phyloP scores from a whole-genome alignment of 2,113 vertebrate species.

The Euleptes europaea region DNA sequence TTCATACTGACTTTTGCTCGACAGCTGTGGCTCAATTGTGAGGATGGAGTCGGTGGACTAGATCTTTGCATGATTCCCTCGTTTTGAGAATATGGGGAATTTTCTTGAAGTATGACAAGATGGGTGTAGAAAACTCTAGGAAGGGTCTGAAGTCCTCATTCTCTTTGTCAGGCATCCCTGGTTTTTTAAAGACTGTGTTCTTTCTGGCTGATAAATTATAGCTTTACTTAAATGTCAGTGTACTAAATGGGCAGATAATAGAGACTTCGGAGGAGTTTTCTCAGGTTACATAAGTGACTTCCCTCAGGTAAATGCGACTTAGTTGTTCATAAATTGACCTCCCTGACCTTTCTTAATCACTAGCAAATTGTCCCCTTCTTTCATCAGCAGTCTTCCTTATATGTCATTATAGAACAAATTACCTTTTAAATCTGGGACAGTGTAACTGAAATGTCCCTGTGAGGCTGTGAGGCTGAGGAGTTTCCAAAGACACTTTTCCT shows the following conservation, averaged over 20 bases:
- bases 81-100: background rate
- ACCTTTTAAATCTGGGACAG: slow-evolving; percentile 49
- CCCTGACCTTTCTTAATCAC: slow-evolving; percentile 87
- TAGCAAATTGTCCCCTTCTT: slow-evolving; percentile 85
- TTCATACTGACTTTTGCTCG: too few relatives aligned
- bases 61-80: background rate
- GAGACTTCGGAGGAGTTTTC: slow-evolving; percentile 72
- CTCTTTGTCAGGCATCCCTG: background rate
- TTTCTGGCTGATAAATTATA: slow-evolving; percentile 47
- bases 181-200: slow-evolving; percentile 11
- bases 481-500: background rate
- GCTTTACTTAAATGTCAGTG: slow-evolving; percentile 68
- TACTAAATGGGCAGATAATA: slow-evolving; percentile 57
- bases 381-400: slow-evolving; percentile 50
- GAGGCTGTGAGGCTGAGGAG: slow-evolving; percentile 19
- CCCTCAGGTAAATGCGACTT: slow-evolving; percentile 85
- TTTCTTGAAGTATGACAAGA: background rate
- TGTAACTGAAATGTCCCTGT: slow-evolving; percentile 43
- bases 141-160: slow-evolving; percentile 10
- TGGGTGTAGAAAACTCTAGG: background rate
- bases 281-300: slow-evolving; percentile 74
- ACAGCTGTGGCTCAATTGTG: background rate
- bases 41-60: background rate
- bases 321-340: slow-evolving; percentile 87
- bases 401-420: slow-evolving; percentile 68